phyloP scores from a whole-genome alignment of 2,797 vertebrate genomes.

The Pseudochirops corinnae region DNA sequence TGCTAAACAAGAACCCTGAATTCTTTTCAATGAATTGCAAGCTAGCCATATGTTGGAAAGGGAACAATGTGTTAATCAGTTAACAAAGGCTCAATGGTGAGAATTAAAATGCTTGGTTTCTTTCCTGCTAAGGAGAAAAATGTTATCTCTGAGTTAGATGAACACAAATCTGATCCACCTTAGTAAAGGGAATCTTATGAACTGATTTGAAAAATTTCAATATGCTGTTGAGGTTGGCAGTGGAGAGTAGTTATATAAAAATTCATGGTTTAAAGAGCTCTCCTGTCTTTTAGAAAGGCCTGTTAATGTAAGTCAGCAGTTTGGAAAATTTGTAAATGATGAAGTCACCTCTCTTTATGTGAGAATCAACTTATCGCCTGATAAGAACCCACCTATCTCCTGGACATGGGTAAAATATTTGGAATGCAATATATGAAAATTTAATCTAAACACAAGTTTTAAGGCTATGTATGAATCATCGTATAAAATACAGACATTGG shows the following conservation, averaged over 20 bases:
- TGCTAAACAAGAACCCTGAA: slow-evolving; percentile 69
- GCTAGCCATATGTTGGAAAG: slow-evolving; percentile 62
- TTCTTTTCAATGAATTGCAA: slow-evolving; percentile 74
- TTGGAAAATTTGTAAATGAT: slow-evolving; percentile 28
- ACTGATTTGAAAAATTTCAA: slow-evolving; percentile 47
- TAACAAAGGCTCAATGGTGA: slow-evolving; percentile 53
- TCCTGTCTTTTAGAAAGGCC: not conserved
- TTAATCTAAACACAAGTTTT: not conserved
- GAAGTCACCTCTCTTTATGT: not conserved
- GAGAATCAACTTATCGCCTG: slow-evolving; percentile 46
- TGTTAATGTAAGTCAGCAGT: slow-evolving; percentile 16
- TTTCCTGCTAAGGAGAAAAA: slow-evolving; percentile 20
- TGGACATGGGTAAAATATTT: not conserved
- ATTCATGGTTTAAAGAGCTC: slow-evolving; percentile 41
- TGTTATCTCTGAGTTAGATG: not conserved
- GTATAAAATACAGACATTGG: slow-evolving; percentile 1
- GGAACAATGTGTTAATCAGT: slow-evolving; percentile 74
- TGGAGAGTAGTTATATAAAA: slow-evolving; percentile 5
- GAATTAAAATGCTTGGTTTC: slow-evolving; percentile 56
- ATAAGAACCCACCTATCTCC: not conserved
- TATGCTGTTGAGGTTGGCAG: slow-evolving; percentile 35
- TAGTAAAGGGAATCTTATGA: slow-evolving; percentile 50
- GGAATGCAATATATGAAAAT: slow-evolving; percentile 17
- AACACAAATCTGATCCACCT: slow-evolving; percentile 57
- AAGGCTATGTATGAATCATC: slow-evolving; percentile 1